Conservation (phyloP, 2,888 invertebrate genomes). For the Heliconius charithonia region DNA sequence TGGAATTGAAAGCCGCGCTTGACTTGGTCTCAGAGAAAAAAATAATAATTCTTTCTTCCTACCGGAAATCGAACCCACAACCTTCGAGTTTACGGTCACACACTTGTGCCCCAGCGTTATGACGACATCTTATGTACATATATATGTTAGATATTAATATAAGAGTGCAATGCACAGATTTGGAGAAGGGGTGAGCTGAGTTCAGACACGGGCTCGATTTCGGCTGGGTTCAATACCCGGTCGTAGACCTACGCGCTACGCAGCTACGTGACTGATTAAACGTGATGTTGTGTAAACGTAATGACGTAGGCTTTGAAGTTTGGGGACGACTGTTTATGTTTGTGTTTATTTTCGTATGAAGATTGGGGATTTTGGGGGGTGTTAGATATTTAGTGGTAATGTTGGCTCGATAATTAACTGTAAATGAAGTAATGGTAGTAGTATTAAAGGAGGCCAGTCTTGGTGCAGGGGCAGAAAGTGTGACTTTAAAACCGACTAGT, state of each 20-base stretch:
- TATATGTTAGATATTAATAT: conserved; percentile 35
- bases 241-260: conserved; percentile 78
- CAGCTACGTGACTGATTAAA: conserved; percentile 65
- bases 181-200: conserved; percentile 61
- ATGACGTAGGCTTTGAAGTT: conserved; percentile 31
- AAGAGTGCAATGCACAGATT: conserved; percentile 66
- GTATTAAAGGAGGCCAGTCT: too few relatives aligned
- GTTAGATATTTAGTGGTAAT: not conserved
- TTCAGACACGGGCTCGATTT: conserved; percentile 73
- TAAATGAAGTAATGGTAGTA: not conserved
- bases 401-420: not conserved
- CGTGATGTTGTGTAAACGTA: conserved; percentile 34
- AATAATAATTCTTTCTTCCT: too few relatives aligned
- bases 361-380: not conserved
- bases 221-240: conserved; percentile 76
- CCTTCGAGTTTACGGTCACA: too few relatives aligned
- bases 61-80: too few relatives aligned
- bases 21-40: too few relatives aligned
- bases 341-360: not conserved
- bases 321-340: conserved; percentile 16
- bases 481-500: too few relatives aligned
- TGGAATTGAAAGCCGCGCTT: too few relatives aligned
- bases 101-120: too few relatives aligned
- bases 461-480: too few relatives aligned
- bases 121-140: not conserved